Conservation (phyloP, 2,113 vertebrate species). For the Macrotus californicus region DNA sequence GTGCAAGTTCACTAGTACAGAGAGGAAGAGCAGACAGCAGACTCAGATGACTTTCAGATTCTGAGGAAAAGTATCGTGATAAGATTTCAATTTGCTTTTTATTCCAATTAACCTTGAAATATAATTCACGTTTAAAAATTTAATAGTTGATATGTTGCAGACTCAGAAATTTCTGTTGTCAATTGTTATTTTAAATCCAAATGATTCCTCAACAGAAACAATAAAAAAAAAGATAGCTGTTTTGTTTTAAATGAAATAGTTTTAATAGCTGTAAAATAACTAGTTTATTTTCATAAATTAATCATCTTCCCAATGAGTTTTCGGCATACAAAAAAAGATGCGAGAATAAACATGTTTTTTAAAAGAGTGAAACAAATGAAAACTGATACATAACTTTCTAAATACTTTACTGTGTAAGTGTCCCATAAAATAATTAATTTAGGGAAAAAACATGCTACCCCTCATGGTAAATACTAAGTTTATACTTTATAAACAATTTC, state of each 20-base stretch:
- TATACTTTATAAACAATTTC: not conserved
- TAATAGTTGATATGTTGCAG: not conserved
- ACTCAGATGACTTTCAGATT: conserved; percentile 89
- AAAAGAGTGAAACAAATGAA: not conserved
- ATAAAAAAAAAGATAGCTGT: not conserved
- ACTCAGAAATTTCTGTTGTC: not conserved
- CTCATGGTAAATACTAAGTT: conserved; percentile 7
- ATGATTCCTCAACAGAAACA: not conserved
- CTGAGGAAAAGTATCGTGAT: conserved; percentile 86
- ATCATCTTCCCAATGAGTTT: not conserved
- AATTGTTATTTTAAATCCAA: conserved; percentile 37
- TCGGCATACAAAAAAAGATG: conserved; percentile 9
- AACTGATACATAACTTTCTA: not conserved
- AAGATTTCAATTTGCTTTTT: conserved; percentile 19
- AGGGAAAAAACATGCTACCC: not conserved
- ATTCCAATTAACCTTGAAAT: conserved; percentile 2
- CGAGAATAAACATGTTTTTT: conserved; percentile 7
- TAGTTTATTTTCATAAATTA: not conserved
- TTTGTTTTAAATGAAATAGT: conserved; percentile 19
- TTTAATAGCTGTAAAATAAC: conserved; percentile 5
- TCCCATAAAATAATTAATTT: conserved; percentile 10
- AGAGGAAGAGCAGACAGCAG: conserved; percentile 82
- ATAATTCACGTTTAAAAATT: conserved; percentile 5
- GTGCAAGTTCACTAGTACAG: conserved; percentile 89
- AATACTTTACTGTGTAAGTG: not conserved